Evolutionary conservation across 1,140 invertebrate genomes (phyloP).

Genomic region (Drosophila carrolli): DNA sequence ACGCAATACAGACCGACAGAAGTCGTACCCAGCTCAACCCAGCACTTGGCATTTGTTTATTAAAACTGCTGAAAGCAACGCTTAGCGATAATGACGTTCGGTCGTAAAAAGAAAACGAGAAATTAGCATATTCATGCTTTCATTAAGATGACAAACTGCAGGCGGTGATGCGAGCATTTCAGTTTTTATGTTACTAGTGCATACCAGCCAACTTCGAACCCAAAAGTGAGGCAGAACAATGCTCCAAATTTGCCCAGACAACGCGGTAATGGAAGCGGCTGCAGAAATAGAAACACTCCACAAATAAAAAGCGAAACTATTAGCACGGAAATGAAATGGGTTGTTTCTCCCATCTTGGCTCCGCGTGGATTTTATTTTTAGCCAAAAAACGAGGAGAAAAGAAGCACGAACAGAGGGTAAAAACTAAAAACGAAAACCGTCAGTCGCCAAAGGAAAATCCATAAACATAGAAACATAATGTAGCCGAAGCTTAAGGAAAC

Average conservation of each 20-base stretch:
- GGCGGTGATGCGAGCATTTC: conserved; percentile 25
- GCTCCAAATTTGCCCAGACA: conserved; percentile 21
- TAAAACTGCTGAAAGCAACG: conserved; percentile 55
- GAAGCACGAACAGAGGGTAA: conserved; percentile 19
- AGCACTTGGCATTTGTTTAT: conserved; percentile 67
- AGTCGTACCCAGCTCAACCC: conserved; percentile 31
- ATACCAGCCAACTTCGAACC: conserved; percentile 18
- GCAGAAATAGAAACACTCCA: conserved; percentile 43
- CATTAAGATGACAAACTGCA: conserved; percentile 63
- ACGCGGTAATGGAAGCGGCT: conserved; percentile 9
- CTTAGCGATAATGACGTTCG: conserved; percentile 40
- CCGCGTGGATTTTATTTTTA: conserved; percentile 67
- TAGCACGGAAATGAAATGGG: conserved; percentile 59
- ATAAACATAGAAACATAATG: conserved; percentile 50
- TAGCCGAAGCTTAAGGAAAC: conserved; percentile 37
- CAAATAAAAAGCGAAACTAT: conserved; percentile 75
- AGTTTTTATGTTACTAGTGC: conserved; percentile 27
- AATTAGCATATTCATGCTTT: conserved; percentile 75
- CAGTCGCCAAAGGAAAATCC: conserved; percentile 40
- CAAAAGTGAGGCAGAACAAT: conserved; percentile 14
- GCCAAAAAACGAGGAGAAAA: conserved; percentile 36
- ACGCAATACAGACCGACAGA: conserved; percentile 40
- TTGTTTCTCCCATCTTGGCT: conserved; percentile 34
- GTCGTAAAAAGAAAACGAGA: conserved; percentile 36
- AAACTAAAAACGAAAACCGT: conserved; percentile 48